These are phyloP conservation scores for Tipula unca DNA, from an alignment of 2,888 invertebrate species.

Conservation along the genomic window DNA sequence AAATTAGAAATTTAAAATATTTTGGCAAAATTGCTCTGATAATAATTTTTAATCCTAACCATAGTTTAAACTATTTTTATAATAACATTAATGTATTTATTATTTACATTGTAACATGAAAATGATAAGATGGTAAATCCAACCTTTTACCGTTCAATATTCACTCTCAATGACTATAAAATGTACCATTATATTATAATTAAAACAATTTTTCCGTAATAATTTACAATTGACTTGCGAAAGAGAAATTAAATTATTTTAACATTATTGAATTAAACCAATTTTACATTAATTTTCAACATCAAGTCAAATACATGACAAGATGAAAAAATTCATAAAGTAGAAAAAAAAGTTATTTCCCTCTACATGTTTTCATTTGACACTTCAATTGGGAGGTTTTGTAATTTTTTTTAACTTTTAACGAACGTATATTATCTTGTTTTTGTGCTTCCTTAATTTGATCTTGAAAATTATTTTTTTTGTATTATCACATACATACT, in stretches of 20 bases:
- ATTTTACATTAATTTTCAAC: background rate
- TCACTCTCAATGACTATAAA: no score
- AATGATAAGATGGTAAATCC: no score
- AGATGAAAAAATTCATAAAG: background rate
- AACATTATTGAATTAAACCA: background rate
- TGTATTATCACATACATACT: background rate
- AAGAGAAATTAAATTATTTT: background rate
- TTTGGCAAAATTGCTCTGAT: no score
- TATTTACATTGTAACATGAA: no score
- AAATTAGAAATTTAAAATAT: no score
- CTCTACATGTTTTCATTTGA: background rate
- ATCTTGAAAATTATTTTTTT: background rate
- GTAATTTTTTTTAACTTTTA: background rate
- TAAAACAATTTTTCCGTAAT: no score
- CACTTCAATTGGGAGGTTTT: background rate
- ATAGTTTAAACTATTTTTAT: no score
- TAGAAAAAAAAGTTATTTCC: background rate
- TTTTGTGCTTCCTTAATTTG: background rate
- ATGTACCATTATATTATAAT: no score
- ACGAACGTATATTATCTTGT: background rate
- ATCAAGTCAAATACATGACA: background rate
- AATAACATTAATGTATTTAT: no score
- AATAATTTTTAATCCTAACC: no score
- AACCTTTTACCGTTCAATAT: no score
- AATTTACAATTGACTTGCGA: background rate